Evolutionary conservation across 2,888 invertebrate genomes (phyloP), one percentile per base, ranked within the genome.

Genomic region (Ariolimax columbianus): DNA sequence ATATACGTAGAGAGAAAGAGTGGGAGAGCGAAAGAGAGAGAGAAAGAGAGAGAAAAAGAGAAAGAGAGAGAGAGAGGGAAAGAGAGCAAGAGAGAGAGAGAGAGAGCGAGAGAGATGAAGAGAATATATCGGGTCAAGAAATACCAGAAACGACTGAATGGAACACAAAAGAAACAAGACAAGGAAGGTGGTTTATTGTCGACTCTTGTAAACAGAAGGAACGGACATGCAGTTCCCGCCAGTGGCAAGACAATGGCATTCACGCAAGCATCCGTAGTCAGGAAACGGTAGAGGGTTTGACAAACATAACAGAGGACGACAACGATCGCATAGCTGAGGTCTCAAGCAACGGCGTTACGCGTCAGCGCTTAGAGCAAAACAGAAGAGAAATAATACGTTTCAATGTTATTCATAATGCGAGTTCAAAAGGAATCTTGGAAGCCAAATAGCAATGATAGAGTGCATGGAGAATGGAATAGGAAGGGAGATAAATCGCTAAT

Each of bases 261-360:
- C 7, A 23, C 26, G 11, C 6, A 9, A 1, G 40, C n/a, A 40
- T 72, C 72, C 72, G 72, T 2, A 3, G 26, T 40, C 72, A 23
- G 72, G 72, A 72, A 38, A 6, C 11, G 26, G 38, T 38, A 40
- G 40, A 72, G 40, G 6, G 72, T 72, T 72, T 72, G 14, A 72
- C 72, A 72, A 72, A 72, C 23, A 72, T 23, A 38, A 40, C 72
- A 9, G 2, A 40, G 11, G 19, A n/a, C 51, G 7, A 75, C n/a
- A 30, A 33, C 75, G n/a, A 51, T 51, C 75, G 47, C 19, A 33
- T 33, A 47, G 38, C 33, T 17, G 2, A 17, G 1, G 30, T 47
- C 75, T 23, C 51, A 38, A 51, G 75, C 30, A 75, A 75, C 51
- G 51, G 47, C 43, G 73, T 40, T n/a, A 43, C 73, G 73, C 38